Evolutionary conservation across 2,888 invertebrate genomes (phyloP), one percentile per base, ranked within the genome.

Genomic region (Ametastegia equiseti): DNA sequence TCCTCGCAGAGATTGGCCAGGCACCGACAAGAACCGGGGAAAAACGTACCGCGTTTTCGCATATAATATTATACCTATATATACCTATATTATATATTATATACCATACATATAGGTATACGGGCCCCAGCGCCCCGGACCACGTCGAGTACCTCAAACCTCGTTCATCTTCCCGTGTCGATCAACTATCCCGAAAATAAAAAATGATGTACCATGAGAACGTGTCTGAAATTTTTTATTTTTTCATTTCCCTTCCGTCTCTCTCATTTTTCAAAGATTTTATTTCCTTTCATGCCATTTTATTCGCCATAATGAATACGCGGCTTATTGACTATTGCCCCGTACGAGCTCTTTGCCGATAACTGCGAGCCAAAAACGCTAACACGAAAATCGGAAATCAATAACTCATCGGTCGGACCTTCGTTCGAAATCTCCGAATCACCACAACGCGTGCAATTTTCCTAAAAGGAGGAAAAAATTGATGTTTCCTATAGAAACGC

Each of bases 1-100:
- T 82, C 83, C 63, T 47, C 80, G 83, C 81, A 81, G 86, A 86
- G 83, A 85, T 86, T 84, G 83, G 81, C 82, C 60, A 23, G 78
- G 78, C 60, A 78, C 50, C 54, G 75, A 75, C 36, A 19, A 54
- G 19, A 19, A 33, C 54, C 27, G 27, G n/a, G 23, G 75, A 50
- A 75, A 11, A 27, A 11, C 71, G 71, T 33, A 39, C 39, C 36
- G 36, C 9, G 15, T 67, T 67, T 67, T 67, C 39, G 60, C 15
- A 11, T 67, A 67, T 39, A 47, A 71, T n/a, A 71, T 27, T 23
- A 42, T 42, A 42, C n/a, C 36, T 39, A 11, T 67, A 23, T 42
- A 30, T 7, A 30, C 6, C n/a, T 15, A 33, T 1, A 13, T 54
- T 54, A 19, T 19, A 54, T 19, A 19, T 54, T n/a, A n/a, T n/a